Conservation (phyloP, 2,888 invertebrate genomes). For the Drosophila lutescens region DNA sequence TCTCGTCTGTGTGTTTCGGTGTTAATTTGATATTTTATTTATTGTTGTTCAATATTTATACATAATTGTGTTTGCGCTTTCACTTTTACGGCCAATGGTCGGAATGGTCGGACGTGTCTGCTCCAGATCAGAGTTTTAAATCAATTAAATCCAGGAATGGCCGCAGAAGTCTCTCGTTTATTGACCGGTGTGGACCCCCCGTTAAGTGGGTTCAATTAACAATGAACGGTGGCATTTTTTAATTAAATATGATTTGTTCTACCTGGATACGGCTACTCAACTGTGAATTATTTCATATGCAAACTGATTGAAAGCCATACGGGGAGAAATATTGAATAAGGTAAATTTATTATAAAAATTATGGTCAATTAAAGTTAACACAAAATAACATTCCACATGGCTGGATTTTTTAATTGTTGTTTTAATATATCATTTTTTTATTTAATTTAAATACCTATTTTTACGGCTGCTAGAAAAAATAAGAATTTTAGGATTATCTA, state of each 20-base stretch:
- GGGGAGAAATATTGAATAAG: not conserved
- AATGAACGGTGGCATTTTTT: slow-evolving; percentile 6
- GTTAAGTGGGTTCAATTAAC: slow-evolving; percentile 25
- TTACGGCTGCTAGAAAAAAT: too few species aligned
- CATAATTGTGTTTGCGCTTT: slow-evolving; percentile 69
- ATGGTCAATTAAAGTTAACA: not conserved
- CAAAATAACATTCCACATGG: too few species aligned
- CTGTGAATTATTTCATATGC: slow-evolving; percentile 9
- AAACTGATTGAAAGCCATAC: not conserved
- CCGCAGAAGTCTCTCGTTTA: slow-evolving; percentile 4
- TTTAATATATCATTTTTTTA: too few species aligned
- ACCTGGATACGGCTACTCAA: slow-evolving; percentile 17
- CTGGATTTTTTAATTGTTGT: too few species aligned
- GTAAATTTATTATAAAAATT: not conserved
- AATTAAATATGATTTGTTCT: slow-evolving; percentile 32
- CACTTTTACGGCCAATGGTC: slow-evolving; percentile 28
- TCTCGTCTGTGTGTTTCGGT: slow-evolving; percentile 49
- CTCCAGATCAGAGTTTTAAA: slow-evolving; percentile 45
- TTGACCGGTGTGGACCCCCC: slow-evolving; percentile 1
- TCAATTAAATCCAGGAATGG: slow-evolving; percentile 53
- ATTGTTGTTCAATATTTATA: slow-evolving; percentile 73
- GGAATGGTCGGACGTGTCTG: slow-evolving; percentile 26
- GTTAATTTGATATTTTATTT: slow-evolving; percentile 80
- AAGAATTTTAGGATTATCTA: not conserved
- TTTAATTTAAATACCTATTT: too few species aligned